A percentile compares a stretch with the other conserved stretches of the same genome.
Conservation (phyloP, 2,888 invertebrate species). For the Baccha elongata region DNA sequence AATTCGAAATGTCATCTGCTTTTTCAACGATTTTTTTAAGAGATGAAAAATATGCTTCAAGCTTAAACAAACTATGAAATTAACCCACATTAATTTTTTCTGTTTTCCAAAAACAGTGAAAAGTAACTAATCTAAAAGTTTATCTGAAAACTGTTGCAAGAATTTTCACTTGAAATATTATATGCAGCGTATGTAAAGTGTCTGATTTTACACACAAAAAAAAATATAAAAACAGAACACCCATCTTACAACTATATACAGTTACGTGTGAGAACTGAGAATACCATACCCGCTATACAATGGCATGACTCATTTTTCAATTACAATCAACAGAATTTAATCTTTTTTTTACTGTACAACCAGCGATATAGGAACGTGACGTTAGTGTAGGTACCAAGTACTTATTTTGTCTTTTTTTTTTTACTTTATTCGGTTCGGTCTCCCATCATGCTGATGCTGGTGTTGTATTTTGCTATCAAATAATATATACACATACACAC, state of each 20-base stretch:
- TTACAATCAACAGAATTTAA: constrained; percentile 68
- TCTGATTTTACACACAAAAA: constrained; percentile 31
- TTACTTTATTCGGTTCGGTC: constrained; percentile 16
- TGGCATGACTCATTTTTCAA: constrained; percentile 71
- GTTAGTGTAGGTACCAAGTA: constrained; percentile 11
- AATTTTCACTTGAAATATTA: constrained; percentile 9
- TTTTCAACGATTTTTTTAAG: no score
- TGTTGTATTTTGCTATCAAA: constrained; percentile 4
- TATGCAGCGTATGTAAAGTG: constrained; percentile 32
- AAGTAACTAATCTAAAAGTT: no score
- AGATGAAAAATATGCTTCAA: no score
- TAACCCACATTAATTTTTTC: no score
- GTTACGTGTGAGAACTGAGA: constrained; percentile 55
- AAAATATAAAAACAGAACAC: constrained; percentile 12
- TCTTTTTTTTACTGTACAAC: constrained; percentile 50
- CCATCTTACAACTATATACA: constrained; percentile 31
- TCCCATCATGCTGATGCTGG: constrained; percentile 35
- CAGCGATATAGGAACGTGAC: constrained; percentile 7
- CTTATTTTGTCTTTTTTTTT: constrained; percentile 43
- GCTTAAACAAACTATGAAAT: no score
- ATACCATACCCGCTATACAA: constrained; percentile 44
- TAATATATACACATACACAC: constrained; percentile 12
- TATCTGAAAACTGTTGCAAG: constrained; percentile 6
- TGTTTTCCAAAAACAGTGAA: no score
- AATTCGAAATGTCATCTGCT: no score